These are phyloP conservation scores for Rhingia campestris DNA, from an alignment of 2,888 invertebrate genomes.

Conservation along the genomic window DNA sequence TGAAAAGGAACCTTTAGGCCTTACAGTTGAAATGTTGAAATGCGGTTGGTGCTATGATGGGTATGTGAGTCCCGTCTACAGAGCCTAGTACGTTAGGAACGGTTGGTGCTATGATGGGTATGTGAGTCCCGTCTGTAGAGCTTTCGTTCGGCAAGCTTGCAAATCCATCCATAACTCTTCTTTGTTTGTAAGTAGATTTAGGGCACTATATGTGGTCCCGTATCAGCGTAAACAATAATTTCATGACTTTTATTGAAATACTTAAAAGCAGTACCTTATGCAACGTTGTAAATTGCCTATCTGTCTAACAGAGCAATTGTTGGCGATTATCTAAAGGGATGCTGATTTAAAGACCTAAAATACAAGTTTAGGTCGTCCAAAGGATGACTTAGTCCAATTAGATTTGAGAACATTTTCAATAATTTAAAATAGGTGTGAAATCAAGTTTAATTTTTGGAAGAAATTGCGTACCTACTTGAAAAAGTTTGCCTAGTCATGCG, in stretches of 20 bases:
- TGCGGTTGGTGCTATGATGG: slow-evolving; percentile 5
- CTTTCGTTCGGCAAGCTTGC: slow-evolving; percentile 7
- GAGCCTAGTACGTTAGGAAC: slow-evolving; percentile 3
- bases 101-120: too few species aligned
- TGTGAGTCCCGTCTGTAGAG: too few species aligned
- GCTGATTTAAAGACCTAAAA: neutral
- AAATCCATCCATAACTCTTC: slow-evolving; percentile 10
- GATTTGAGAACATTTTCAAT: slow-evolving; percentile 9
- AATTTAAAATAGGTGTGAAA: slow-evolving; percentile 9
- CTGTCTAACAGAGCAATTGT: slow-evolving; percentile 12
- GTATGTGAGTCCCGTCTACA: slow-evolving; percentile 1
- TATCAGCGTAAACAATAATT: slow-evolving; percentile 5
- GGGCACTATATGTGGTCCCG: neutral
- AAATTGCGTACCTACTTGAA: neutral
- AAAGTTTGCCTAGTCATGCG: slow-evolving; percentile 1
- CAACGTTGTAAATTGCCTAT: slow-evolving; percentile 3
- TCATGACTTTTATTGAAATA: neutral
- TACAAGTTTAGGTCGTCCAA: slow-evolving; percentile 12
- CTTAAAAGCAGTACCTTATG: slow-evolving; percentile 3
- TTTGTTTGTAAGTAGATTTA: slow-evolving; percentile 2
- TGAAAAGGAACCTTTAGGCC: neutral
- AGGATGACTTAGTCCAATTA: neutral
- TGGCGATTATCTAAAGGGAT: slow-evolving; percentile 15
- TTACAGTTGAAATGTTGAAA: slow-evolving; percentile 2
- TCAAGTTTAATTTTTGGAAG: slow-evolving; percentile 1